Conservation (phyloP, 2,797 vertebrate genomes). For the Naso thynnoides region DNA sequence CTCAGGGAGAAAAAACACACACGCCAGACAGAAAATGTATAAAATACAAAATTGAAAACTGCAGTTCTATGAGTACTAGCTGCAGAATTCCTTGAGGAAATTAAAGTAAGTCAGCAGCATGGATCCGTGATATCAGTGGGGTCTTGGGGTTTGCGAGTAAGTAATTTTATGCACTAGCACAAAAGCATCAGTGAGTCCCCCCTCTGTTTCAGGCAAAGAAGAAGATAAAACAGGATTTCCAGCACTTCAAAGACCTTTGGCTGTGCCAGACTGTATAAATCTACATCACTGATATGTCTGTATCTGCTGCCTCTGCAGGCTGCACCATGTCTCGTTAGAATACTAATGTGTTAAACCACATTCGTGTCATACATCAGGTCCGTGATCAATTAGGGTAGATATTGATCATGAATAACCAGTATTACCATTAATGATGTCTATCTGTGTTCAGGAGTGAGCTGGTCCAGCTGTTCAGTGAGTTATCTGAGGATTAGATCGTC, state of each 20-base stretch:
- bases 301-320: constrained; percentile 57
- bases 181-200: constrained; percentile 36
- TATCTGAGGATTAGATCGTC: constrained; percentile 33
- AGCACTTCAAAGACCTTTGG: constrained; percentile 66
- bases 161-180: constrained; percentile 54
- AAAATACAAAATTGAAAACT: constrained; percentile 35
- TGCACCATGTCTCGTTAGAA: constrained; percentile 47
- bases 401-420: constrained; percentile 64
- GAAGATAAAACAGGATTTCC: constrained; percentile 63
- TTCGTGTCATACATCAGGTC: constrained; percentile 61
- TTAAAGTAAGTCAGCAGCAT: constrained; percentile 48
- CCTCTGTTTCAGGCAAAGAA: constrained; percentile 42
- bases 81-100: constrained; percentile 51
- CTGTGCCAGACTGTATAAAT: constrained; percentile 62
- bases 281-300: constrained; percentile 55
- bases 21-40: constrained; percentile 18
- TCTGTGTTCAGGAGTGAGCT: constrained; percentile 45
- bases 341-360: constrained; percentile 67
- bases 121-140: constrained; percentile 30
- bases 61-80: constrained; percentile 8
- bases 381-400: constrained; percentile 63
- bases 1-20: neutral
- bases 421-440: constrained; percentile 44
- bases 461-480: constrained; percentile 51
- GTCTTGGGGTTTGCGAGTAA: constrained; percentile 38